These are phyloP conservation scores for Chaetoderma sp. DNA, from an alignment of 2,888 invertebrate species.

Conservation along the genomic window DNA sequence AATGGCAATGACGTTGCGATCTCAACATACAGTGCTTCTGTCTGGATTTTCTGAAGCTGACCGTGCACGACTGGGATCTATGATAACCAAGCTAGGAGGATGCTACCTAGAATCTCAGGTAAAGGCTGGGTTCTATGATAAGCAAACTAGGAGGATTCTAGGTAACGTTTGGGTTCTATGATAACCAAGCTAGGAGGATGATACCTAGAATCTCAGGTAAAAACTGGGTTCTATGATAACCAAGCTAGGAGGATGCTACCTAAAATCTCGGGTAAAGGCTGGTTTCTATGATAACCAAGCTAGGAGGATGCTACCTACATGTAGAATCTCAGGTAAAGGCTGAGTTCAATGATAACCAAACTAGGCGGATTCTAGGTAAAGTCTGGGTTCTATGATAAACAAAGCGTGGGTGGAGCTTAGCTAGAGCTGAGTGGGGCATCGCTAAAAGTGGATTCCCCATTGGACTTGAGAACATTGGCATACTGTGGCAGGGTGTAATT, in stretches of 20 bases:
- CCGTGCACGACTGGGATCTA: slow-evolving; percentile 34
- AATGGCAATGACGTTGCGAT: too few relatives aligned
- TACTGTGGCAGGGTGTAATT: too few relatives aligned
- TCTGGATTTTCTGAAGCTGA: slow-evolving; percentile 40
- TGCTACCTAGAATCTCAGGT: slow-evolving; percentile 45
- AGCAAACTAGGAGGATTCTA: too few relatives aligned
- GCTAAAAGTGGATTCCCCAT: too few relatives aligned
- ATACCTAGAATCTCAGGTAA: slow-evolving; percentile 45
- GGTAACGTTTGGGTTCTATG: slow-evolving; percentile 31
- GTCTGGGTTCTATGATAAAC: slow-evolving; percentile 34
- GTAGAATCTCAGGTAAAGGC: slow-evolving; percentile 43
- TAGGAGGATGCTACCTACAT: slow-evolving; percentile 46
- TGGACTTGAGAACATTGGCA: too few relatives aligned
- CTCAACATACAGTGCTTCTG: too few relatives aligned
- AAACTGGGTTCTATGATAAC: background rate
- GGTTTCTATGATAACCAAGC: slow-evolving; percentile 34
- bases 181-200: slow-evolving; percentile 43
- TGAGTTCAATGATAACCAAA: background rate
- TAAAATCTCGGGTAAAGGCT: too few relatives aligned
- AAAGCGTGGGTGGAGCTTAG: too few relatives aligned
- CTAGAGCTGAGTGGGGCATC: too few relatives aligned
- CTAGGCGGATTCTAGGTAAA: too few relatives aligned
- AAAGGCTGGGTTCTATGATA: background rate
- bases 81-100: slow-evolving; percentile 43
- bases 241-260: too few relatives aligned